These are phyloP conservation scores for Betta splendens DNA, from an alignment of 2,797 vertebrate species.

Conservation along the genomic window DNA sequence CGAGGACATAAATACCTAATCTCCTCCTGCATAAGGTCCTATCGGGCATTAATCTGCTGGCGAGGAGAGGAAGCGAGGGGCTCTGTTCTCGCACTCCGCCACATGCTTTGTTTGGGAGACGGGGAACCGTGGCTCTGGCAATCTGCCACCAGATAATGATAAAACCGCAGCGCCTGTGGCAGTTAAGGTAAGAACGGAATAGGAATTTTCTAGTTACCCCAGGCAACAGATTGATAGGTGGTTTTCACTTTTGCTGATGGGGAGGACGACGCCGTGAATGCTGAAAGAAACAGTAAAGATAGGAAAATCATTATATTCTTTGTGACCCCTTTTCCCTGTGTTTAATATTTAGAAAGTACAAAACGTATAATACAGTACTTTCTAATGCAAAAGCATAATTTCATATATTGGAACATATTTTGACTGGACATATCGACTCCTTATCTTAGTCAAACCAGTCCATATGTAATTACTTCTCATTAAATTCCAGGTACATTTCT, in stretches of 20 bases:
- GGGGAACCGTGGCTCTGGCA: conserved; percentile 65
- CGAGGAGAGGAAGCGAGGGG: conserved; percentile 52
- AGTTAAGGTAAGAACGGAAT: conserved; percentile 51
- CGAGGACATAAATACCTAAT: conserved; percentile 59
- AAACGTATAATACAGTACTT: conserved; percentile 20
- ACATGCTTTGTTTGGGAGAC: conserved; percentile 63
- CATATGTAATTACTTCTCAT: conserved; percentile 59
- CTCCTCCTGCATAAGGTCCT: conserved; percentile 56
- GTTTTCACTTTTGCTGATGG: neutral
- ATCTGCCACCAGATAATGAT: conserved; percentile 62
- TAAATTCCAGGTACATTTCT: conserved; percentile 61
- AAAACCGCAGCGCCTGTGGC: conserved; percentile 54
- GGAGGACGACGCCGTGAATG: conserved; percentile 27
- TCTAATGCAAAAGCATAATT: conserved; percentile 32
- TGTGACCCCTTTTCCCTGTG: neutral
- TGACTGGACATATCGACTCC: conserved; percentile 27
- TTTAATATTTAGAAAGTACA: conserved; percentile 23
- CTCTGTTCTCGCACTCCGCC: conserved; percentile 48
- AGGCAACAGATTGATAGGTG: conserved; percentile 3
- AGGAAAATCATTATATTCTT: conserved; percentile 27
- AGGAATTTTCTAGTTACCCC: conserved; percentile 52
- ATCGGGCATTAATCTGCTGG: conserved; percentile 68
- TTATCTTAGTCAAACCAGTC: conserved; percentile 50
- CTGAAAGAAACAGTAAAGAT: conserved; percentile 19
- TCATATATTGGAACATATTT: conserved; percentile 12